Evolutionary conservation across 2,797 vertebrate genomes (phyloP), one percentile per base, ranked within the genome.

Genomic region (Pitangus sulphuratus): DNA sequence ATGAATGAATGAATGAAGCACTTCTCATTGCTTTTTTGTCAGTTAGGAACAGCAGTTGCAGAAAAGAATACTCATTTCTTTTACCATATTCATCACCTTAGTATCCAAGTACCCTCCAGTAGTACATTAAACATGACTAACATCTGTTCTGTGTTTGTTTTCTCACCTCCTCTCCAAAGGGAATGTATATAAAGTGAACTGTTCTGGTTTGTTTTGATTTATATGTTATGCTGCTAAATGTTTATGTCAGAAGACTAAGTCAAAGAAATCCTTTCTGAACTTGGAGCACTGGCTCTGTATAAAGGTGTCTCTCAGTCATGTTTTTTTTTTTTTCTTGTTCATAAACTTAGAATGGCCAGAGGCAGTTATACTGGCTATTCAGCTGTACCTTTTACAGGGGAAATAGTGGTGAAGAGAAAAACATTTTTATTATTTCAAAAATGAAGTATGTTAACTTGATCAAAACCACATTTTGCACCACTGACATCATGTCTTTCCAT

Each of bases 91-190:
- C 93, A 78, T 87, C 84, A 84, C 84, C 87, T 91, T 69, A 89
- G 84, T 50, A 91, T 91, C 61, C 1, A 11, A 91, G 79, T 75
- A 87, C 84, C 89, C 92, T 92, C 82, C 84, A 94, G 95, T 94
- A 92, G 76, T 96, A 87, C 87, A 79, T 95, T 96, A 92, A 92
- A 72, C 92, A 92, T 86, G 89, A 82, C 87, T 94, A 95, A 96
- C 94, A 94, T 96, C 95, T 97, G 95, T 94, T 95, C 92, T 84
- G 77, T 95, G 95, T 95, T 97, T 95, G 95, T 96, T 95, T 96
- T 97, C 95, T 96, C 92, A 97, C 95, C 93, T 94, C 30, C 53
- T 89, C 79, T 92, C 93, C 89, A 95, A 95, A 92, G 92, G 92
- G 89, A 93, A 69, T 78, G 91, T 93, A 51, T 89, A 91, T 83